These are phyloP conservation scores for Luscinia megarhynchos DNA, from an alignment of 2,797 vertebrate species.

Conservation along the genomic window DNA sequence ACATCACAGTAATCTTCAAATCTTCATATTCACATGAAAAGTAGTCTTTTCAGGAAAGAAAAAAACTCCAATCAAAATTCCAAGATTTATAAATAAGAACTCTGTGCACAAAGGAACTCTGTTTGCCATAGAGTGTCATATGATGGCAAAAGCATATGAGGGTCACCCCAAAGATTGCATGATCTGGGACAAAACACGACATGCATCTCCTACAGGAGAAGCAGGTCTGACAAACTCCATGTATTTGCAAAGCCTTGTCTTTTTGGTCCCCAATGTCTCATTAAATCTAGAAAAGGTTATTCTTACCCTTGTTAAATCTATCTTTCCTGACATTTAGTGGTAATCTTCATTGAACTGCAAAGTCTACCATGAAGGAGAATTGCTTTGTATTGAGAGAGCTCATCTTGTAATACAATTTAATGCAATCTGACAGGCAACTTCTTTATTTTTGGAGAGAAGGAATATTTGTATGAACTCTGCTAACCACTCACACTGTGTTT, in stretches of 20 bases:
- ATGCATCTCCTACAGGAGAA: not conserved
- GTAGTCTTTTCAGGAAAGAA: not conserved
- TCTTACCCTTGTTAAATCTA: constrained; percentile 1
- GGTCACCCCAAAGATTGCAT: constrained; percentile 32
- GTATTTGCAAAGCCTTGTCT: not conserved
- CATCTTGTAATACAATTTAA: constrained; percentile 6
- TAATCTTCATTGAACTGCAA: constrained; percentile 27
- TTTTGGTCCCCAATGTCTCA: not conserved
- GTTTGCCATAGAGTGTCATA: not conserved
- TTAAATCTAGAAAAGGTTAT: not conserved
- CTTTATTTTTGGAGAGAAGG: not conserved
- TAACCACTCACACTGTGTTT: not conserved
- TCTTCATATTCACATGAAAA: not conserved
- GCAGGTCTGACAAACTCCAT: not conserved
- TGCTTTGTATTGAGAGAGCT: not conserved
- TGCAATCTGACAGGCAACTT: not conserved
- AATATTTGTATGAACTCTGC: not conserved
- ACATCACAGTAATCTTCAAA: not conserved
- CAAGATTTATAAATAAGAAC: constrained; percentile 7
- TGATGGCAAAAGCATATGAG: constrained; percentile 60
- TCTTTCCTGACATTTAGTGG: constrained; percentile 6
- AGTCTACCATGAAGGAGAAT: not conserved
- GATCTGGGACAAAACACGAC: not conserved
- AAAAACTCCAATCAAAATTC: not conserved
- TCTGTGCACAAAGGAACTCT: constrained; percentile 48